Evolutionary conservation across 2,888 invertebrate genomes (phyloP).

Genomic region (Catocala sponsa): DNA sequence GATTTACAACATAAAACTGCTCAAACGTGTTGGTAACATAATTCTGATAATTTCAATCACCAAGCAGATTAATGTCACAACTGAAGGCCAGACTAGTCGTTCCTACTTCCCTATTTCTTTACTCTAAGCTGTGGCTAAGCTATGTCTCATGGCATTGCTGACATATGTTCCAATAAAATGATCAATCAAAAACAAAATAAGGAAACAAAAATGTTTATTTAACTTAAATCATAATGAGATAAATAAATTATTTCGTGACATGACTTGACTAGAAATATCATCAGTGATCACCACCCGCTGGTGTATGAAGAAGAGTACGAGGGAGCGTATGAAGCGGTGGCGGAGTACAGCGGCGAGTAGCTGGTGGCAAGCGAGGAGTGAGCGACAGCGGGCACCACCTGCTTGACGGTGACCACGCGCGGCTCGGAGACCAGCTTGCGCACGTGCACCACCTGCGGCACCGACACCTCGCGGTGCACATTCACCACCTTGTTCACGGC

Average conservation of each 20-base stretch:
- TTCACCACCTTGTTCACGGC: constrained; percentile 53
- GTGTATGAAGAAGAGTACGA: neutral
- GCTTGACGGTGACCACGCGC: constrained; percentile 60
- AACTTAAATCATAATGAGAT: neutral
- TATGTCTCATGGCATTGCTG: too few relatives aligned
- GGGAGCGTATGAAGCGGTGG: neutral
- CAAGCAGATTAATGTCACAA: too few relatives aligned
- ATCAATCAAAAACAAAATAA: too few relatives aligned
- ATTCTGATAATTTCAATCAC: too few relatives aligned
- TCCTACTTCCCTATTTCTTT: too few relatives aligned
- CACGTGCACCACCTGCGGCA: constrained; percentile 55
- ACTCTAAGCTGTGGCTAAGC: too few relatives aligned
- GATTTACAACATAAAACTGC: too few relatives aligned
- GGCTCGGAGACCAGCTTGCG: constrained; percentile 58
- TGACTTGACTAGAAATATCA: neutral
- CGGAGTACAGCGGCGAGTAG: neutral
- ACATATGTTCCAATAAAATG: too few relatives aligned
- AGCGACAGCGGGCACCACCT: constrained; percentile 32
- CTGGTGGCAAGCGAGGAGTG: neutral
- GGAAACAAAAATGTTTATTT: neutral
- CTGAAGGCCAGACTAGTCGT: too few relatives aligned
- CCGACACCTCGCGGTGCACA: constrained; percentile 46
- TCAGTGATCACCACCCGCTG: constrained; percentile 4
- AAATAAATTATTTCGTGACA: neutral
- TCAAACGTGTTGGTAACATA: too few relatives aligned